Base-by-base conservation (phyloP, 1,140 invertebrate species). In the Notospermus geniculatus region DNA sequence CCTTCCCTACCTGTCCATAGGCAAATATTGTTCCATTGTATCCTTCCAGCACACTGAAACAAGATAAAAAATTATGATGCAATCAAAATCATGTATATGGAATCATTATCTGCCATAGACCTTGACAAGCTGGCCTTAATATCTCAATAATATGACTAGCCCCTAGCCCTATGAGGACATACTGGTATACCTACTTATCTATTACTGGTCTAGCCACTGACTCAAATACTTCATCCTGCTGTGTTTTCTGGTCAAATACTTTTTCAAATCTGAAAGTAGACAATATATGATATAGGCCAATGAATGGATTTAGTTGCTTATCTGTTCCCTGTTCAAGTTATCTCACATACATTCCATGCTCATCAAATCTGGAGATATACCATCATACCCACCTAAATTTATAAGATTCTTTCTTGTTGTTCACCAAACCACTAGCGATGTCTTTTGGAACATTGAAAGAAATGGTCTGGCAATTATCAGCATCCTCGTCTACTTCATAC, bases 21-120 rank as follows among this genome's bases (percentile, higher is more conserved):
- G 80, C 80, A 75, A 82, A 82, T 46, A 82, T 79, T 27, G 81
- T 82, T 27, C 80, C 79, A 80, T 82, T 82, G 66, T 81, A 82
- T 7, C 80, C 80, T 60, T 73, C 56, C 23, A 82, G 54, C 23
- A 78, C 78, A 74, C 77, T 81, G 64, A 61, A 74, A 74, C 25
- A 67, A 52, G 53, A 56, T 53, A 53, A 43, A 19, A n/a, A n/a
- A n/a, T n/a, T n/a, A n/a, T n/a, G n/a, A n/a, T n/a, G n/a, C n/a
- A n/a, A n/a, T n/a, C n/a, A n/a, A n/a, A n/a, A n/a, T n/a, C n/a
- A n/a, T n/a, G n/a, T n/a, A n/a, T n/a, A n/a, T n/a, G n/a, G n/a
- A n/a, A n/a, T n/a, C n/a, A n/a, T n/a, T n/a, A n/a, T n/a, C n/a
- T n/a, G n/a, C n/a, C n/a, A n/a, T n/a, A n/a, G n/a, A n/a, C n/a